A percentile compares a stretch with the other conserved stretches of the same genome.
Conservation (phyloP, 2,797 vertebrate species). For the Cyprinella venusta region DNA sequence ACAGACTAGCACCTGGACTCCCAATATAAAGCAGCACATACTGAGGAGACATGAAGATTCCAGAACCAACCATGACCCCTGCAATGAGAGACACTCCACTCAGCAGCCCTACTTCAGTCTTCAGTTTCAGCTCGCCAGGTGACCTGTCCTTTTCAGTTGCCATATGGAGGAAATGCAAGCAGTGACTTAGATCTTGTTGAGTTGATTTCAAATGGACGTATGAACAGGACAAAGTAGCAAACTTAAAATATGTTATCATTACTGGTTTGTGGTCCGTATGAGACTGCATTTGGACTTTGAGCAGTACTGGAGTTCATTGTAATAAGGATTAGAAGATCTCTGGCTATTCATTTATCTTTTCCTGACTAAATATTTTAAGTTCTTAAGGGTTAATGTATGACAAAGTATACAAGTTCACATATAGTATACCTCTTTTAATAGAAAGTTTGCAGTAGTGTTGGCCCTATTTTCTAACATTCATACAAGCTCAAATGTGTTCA, state of each 20-base stretch:
- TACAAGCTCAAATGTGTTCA: neutral
- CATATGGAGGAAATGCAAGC: neutral
- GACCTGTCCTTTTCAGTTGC: slow-evolving; percentile 50
- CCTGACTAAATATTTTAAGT: neutral
- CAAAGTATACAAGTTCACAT: neutral
- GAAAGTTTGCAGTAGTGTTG: neutral
- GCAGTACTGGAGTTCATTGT: neutral
- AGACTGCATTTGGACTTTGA: slow-evolving; percentile 9
- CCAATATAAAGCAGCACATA: slow-evolving; percentile 80
- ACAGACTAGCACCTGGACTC: slow-evolving; percentile 84
- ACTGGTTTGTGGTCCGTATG: slow-evolving; percentile 36
- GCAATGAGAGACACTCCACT: slow-evolving; percentile 83
- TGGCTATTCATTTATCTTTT: slow-evolving; percentile 39
- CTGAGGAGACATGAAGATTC: slow-evolving; percentile 92
- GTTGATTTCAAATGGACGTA: slow-evolving; percentile 44
- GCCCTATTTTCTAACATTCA: neutral
- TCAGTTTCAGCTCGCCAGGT: slow-evolving; percentile 73
- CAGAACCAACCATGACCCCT: slow-evolving; percentile 87
- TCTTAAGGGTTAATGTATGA: slow-evolving; percentile 9
- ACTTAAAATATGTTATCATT: slow-evolving; percentile 72
- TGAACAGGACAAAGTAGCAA: slow-evolving; percentile 50
- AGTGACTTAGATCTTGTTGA: neutral
- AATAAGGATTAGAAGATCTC: neutral
- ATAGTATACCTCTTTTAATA: neutral
- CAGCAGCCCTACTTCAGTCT: slow-evolving; percentile 81